These are phyloP conservation scores for Protobothrops flavoviridis DNA, from an alignment of 2,113 vertebrate species.

Conservation along the genomic window DNA sequence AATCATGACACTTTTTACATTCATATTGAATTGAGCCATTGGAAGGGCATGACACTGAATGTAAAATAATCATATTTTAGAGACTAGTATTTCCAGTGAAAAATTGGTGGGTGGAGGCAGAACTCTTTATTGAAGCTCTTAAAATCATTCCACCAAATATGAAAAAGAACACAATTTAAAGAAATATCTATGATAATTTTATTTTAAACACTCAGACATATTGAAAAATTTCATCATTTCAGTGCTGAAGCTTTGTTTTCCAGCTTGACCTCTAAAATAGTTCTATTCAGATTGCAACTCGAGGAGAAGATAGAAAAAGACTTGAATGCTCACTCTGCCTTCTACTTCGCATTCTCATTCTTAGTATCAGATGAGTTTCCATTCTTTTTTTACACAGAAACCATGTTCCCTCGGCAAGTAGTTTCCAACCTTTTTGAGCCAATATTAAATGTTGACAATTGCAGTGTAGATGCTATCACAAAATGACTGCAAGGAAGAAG, in stretches of 20 bases:
- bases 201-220: not conserved
- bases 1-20: not conserved
- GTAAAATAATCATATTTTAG: not conserved
- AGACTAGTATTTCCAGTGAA: not conserved
- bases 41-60: not conserved
- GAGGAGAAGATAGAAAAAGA: not conserved
- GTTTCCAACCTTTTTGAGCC: not conserved
- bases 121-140: not conserved
- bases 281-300: not conserved
- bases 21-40: not conserved
- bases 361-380: not conserved
- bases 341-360: not conserved
- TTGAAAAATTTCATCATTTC: not conserved
- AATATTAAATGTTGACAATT: not conserved
- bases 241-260: not conserved
- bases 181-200: not conserved
- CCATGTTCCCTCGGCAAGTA: not conserved
- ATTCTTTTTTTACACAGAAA: not conserved
- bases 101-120: not conserved
- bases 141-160: not conserved
- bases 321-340: not conserved
- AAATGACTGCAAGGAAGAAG: not conserved
- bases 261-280: slow-evolving; percentile 18
- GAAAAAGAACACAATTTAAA: not conserved
- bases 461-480: not conserved